Evolutionary conservation across 2,113 vertebrate species (phyloP).

Genomic region (Phyllostomus hastatus): DNA sequence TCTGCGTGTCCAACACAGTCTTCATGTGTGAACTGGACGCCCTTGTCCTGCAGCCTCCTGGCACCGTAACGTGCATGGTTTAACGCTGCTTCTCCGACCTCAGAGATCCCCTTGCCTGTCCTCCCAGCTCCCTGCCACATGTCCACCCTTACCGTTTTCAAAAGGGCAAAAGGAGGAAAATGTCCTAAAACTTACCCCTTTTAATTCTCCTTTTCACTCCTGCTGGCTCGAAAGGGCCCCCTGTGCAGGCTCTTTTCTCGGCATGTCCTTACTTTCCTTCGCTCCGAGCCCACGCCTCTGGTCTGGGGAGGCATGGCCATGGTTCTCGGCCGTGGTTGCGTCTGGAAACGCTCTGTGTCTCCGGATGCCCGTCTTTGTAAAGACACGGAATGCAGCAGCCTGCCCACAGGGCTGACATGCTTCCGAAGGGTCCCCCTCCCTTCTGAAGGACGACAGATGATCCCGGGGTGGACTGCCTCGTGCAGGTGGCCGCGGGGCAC

Average conservation of each 20-base stretch:
- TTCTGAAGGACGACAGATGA: background rate
- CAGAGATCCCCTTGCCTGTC: background rate
- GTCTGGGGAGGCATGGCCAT: background rate
- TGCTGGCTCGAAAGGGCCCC: background rate
- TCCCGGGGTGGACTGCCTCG: too few relatives aligned
- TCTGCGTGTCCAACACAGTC: background rate
- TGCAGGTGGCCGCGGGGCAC: background rate
- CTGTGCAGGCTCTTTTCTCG: background rate
- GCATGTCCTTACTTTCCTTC: background rate
- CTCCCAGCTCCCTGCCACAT: background rate
- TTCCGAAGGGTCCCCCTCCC: background rate
- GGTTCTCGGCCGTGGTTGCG: background rate
- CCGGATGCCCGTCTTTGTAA: background rate
- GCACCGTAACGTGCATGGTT: rapidly evolving
- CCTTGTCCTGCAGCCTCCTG: background rate
- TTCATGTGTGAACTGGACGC: background rate
- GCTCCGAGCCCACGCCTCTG: background rate
- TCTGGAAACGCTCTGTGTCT: background rate
- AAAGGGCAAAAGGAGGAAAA: background rate
- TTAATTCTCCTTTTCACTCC: background rate
- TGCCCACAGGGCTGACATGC: background rate
- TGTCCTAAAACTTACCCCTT: background rate
- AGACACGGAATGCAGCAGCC: background rate
- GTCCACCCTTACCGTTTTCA: background rate
- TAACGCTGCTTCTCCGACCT: background rate